These are phyloP conservation scores for Mustela nigripes DNA, from an alignment of 2,113 vertebrate genomes.

Conservation along the genomic window DNA sequence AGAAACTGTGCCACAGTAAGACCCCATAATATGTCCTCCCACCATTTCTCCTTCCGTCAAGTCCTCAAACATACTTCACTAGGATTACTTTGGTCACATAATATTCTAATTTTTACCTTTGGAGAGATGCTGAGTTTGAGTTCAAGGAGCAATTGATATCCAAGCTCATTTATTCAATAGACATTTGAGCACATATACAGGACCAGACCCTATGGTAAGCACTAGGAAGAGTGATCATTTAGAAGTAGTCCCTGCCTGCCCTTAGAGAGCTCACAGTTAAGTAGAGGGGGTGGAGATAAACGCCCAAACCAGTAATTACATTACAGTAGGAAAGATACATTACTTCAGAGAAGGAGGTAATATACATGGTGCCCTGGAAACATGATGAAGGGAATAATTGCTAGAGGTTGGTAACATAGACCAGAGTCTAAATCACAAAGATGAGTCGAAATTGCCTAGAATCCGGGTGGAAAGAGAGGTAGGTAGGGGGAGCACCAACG, in stretches of 20 bases:
- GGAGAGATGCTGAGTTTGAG: constrained; percentile 51
- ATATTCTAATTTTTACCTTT: constrained; percentile 68
- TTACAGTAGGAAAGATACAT: neutral
- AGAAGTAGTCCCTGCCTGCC: neutral
- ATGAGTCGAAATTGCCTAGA: neutral
- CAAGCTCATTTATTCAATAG: constrained; percentile 44
- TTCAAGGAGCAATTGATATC: constrained; percentile 44
- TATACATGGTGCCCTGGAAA: neutral
- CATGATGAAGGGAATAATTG: neutral
- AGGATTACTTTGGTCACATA: constrained; percentile 53
- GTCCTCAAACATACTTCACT: constrained; percentile 35
- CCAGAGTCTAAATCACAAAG: constrained; percentile 23
- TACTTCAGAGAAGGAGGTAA: neutral
- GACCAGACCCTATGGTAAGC: constrained; percentile 26
- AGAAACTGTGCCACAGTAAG: constrained; percentile 21
- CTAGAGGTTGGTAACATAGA: neutral
- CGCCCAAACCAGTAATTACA: constrained; percentile 34
- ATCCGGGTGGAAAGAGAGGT: neutral
- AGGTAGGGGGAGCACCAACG: neutral
- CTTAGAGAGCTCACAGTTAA: constrained; percentile 30
- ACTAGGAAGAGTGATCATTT: constrained; percentile 39
- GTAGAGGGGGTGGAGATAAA: neutral
- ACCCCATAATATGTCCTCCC: neutral
- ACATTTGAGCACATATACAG: constrained; percentile 30
- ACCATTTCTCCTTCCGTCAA: constrained; percentile 43